Evolutionary conservation across 37 sponge, comb jelly and placozoan species (phyloP).

Genomic region (Cliona cf. orientalis): DNA sequence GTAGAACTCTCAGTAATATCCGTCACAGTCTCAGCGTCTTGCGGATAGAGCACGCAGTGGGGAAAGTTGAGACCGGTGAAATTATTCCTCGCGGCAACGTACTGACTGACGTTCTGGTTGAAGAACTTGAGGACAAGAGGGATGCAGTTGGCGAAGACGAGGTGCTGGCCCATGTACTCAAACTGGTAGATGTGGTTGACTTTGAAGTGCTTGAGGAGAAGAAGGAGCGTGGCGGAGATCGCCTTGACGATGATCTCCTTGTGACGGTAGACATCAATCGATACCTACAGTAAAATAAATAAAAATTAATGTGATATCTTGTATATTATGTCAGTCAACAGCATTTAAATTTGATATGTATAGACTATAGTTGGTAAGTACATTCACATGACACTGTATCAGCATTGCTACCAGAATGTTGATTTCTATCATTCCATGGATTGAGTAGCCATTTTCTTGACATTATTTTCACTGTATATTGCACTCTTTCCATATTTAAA

Average conservation of each 20-base stretch:
- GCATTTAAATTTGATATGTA: too few relatives aligned
- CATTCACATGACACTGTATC: too few relatives aligned
- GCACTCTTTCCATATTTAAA: too few relatives aligned
- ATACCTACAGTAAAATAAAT: too few relatives aligned
- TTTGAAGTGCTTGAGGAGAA: slow-evolving; percentile 95
- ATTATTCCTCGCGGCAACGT: slow-evolving; percentile 79
- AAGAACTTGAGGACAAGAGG: slow-evolving; percentile 94
- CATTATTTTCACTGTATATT: too few relatives aligned
- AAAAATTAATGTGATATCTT: too few relatives aligned
- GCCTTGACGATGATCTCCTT: slow-evolving; percentile 97
- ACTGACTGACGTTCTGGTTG: slow-evolving; percentile 90
- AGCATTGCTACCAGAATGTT: too few relatives aligned
- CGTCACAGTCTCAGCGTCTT: slow-evolving; percentile 14
- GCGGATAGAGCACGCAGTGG: slow-evolving; percentile 64
- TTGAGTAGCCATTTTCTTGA: too few relatives aligned
- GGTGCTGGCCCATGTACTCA: slow-evolving; percentile 94
- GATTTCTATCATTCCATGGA: too few relatives aligned
- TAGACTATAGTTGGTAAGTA: too few relatives aligned
- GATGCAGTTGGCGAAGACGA: slow-evolving; percentile 97
- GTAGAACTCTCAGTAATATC: slow-evolving; percentile 28
- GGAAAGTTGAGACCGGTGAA: slow-evolving; percentile 81
- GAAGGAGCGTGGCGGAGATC: slow-evolving; percentile 89
- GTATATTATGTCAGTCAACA: too few relatives aligned
- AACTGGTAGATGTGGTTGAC: slow-evolving; percentile 95
- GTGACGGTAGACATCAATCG: slow-evolving; percentile 91